Evolutionary conservation across 2,113 vertebrate species (phyloP), one percentile per base, ranked within the genome.

Genomic region (Trachemys scripta): DNA sequence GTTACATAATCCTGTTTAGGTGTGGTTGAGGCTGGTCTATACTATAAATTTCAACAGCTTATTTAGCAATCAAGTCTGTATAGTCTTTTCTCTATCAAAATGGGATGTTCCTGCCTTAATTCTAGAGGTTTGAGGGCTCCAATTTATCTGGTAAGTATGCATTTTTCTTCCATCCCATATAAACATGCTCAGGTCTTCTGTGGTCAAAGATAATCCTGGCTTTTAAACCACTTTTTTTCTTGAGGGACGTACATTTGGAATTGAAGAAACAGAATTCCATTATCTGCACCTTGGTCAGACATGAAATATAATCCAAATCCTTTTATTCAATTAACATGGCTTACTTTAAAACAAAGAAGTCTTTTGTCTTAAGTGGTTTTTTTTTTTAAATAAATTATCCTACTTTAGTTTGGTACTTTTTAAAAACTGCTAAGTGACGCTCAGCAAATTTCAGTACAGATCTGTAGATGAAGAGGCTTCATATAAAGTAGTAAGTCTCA

Each of bases 301-400:
- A 92, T 80, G 96, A 97, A 96, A 96, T 89, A 87, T 65, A 95
- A 97, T 94, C 94, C 69, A 95, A 96, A 97, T 96, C 93, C 89
- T 93, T 8, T 95, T 88, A 90, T 54, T 92, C 85, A 87, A 72
- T 97, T 97, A 95, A 96, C 90, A 49, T 95, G 47, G 4, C 54
- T 96, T 95, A 42, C 75, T 94, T 92, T 85, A 94, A 96, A 93
- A 95, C 92, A 97, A 45, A 84, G 1, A 42, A 76, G 31, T 50
- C 13, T 95, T 85, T 94, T 97, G 84, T 94, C 84, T 93, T 89
- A 78, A 87, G 82, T 38, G 47, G 31, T 47, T 92, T 45, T 45
- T 45, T 45, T 45, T 89, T 47, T 78, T 20, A 94, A 89, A 47
- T 90, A 94, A 89, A 47, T 90, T 49, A 31, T 45, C 80, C 86